A percentile compares a stretch with the other conserved stretches of the same genome.
These are phyloP conservation scores for Sinhomidia bicolor DNA, from an alignment of 2,888 invertebrate genomes.

Conservation along the genomic window DNA sequence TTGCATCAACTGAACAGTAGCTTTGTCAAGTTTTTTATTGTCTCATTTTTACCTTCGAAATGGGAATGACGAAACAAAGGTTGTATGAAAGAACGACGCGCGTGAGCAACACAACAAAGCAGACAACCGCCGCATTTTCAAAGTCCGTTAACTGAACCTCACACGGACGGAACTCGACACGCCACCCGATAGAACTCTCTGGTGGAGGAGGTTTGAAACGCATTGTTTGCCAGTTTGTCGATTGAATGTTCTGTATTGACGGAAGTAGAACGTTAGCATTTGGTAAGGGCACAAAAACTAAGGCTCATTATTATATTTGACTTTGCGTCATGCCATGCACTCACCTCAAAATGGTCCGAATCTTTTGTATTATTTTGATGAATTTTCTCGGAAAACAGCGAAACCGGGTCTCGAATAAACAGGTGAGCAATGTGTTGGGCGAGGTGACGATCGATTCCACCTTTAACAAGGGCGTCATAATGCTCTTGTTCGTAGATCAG, in stretches of 20 bases:
- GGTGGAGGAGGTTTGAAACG: conserved; percentile 99
- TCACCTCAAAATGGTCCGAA: conserved; percentile 98
- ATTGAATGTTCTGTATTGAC: conserved; percentile 93
- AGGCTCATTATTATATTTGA: background rate
- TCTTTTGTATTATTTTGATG: conserved; percentile 96
- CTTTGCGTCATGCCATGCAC: background rate
- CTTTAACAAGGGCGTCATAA: conserved; percentile 91
- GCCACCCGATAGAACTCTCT: conserved; percentile 98
- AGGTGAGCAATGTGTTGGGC: conserved; percentile 98
- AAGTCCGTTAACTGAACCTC: conserved; percentile 99
- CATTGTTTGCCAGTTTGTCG: conserved; percentile 99
- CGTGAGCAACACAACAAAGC: conserved; percentile 98
- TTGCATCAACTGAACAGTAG: too few species aligned
- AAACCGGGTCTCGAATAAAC: conserved; percentile 98
- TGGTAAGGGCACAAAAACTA: background rate
- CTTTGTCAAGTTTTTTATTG: too few species aligned
- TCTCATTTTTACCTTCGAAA: conserved; percentile 98
- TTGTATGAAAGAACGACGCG: conserved; percentile 98
- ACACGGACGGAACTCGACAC: conserved; percentile 99
- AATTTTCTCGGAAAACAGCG: conserved; percentile 96
- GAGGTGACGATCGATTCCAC: conserved; percentile 95
- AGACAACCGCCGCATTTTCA: conserved; percentile 99
- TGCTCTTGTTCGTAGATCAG: conserved; percentile 92
- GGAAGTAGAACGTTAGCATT: too few species aligned
- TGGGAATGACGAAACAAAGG: conserved; percentile 97